Conservation (phyloP, 1,140 invertebrate genomes). For the Muscidifurax raptorellus region DNA sequence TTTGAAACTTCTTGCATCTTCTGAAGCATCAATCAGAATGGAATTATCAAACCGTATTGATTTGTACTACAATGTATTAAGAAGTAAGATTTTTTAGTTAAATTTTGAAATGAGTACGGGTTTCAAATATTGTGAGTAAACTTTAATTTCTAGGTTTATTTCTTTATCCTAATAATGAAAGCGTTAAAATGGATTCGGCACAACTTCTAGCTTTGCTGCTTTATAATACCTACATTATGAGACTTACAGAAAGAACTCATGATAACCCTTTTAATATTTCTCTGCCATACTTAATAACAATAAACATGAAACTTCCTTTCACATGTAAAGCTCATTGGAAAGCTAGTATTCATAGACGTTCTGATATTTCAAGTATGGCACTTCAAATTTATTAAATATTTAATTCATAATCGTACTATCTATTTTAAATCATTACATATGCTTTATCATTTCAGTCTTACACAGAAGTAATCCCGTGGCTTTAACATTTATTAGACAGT, state of each 20-base stretch:
- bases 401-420: slow-evolving; percentile 26
- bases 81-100: slow-evolving; percentile 73
- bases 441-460: slow-evolving; percentile 55
- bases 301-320: slow-evolving; percentile 74
- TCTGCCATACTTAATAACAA: slow-evolving; percentile 73
- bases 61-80: slow-evolving; percentile 76
- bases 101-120: background rate
- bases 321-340: slow-evolving; percentile 73
- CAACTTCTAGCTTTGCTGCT: slow-evolving; percentile 74
- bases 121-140: background rate
- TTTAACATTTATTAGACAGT: slow-evolving; percentile 64
- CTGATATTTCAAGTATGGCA: slow-evolving; percentile 66
- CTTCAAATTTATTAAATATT: slow-evolving; percentile 30
- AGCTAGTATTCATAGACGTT: slow-evolving; percentile 69
- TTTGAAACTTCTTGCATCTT: slow-evolving; percentile 77
- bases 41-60: slow-evolving; percentile 75
- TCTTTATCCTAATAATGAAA: slow-evolving; percentile 76
- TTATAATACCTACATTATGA: slow-evolving; percentile 73
- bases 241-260: slow-evolving; percentile 60
- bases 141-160: slow-evolving; percentile 72
- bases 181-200: slow-evolving; percentile 71
- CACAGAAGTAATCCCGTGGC: slow-evolving; percentile 58
- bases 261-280: slow-evolving; percentile 69
- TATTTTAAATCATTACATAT: slow-evolving; percentile 23
- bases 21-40: slow-evolving; percentile 73